Conservation (phyloP, 2,888 invertebrate genomes). For the Dromius quadrimaculatus region DNA sequence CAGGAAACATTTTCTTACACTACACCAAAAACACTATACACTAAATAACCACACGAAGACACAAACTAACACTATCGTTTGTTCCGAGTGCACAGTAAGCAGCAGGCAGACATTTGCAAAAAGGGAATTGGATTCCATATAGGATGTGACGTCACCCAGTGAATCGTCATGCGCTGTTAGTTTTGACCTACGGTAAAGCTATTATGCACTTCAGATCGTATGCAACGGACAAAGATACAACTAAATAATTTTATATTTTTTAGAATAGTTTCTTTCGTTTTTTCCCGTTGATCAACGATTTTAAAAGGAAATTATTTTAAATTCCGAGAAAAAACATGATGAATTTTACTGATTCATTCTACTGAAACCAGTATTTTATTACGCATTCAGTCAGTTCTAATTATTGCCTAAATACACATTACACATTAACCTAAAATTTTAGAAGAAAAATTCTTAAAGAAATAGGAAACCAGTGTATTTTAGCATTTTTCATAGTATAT, state of each 20-base stretch:
- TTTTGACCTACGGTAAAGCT: conserved; percentile 10
- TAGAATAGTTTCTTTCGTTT: conserved; percentile 4
- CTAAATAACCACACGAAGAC: conserved; percentile 54
- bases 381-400: too few relatives aligned
- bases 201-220: not conserved
- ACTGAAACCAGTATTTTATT: too few relatives aligned
- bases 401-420: too few relatives aligned
- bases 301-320: conserved; percentile 6
- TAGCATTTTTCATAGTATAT: too few relatives aligned
- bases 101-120: conserved; percentile 66
- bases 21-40: conserved; percentile 63
- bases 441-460: too few relatives aligned
- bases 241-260: conserved; percentile 1
- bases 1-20: conserved; percentile 64
- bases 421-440: too few relatives aligned
- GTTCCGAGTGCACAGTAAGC: conserved; percentile 48
- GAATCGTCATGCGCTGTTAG: conserved; percentile 22
- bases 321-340: conserved; percentile 4
- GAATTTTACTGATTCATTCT: too few relatives aligned
- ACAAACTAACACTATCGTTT: conserved; percentile 45
- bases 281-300: conserved; percentile 15
- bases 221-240: conserved; percentile 10
- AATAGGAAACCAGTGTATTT: too few relatives aligned
- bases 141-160: conserved; percentile 62
- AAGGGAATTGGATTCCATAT: conserved; percentile 56